Evolutionary conservation across 1,140 invertebrate genomes (phyloP).

Genomic region (Tribolium castaneum): DNA sequence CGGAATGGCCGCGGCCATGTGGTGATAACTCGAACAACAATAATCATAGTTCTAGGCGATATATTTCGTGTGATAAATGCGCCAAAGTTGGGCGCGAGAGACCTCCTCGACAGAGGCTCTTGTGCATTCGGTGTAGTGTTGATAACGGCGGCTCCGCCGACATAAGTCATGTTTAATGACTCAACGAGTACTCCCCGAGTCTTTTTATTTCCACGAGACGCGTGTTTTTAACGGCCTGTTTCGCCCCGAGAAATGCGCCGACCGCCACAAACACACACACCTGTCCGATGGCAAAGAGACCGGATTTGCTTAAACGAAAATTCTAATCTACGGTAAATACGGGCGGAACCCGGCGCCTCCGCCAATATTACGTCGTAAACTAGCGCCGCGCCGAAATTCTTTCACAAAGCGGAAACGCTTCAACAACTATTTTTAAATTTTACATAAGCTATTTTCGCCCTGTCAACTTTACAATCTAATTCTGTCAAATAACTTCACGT

Average conservation of each 20-base stretch:
- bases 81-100: not conserved
- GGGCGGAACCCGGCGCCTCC: slow-evolving; percentile 30
- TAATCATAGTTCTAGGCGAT: slow-evolving; percentile 45
- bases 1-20: not conserved
- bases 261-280: not conserved
- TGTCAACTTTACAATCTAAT: not conserved
- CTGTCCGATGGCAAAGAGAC: not conserved
- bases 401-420: not conserved
- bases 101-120: slow-evolving; percentile 14
- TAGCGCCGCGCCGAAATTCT: not conserved
- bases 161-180: slow-evolving; percentile 45
- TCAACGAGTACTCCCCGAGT: slow-evolving; percentile 24
- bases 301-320: not conserved
- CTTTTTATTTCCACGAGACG: slow-evolving; percentile 40
- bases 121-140: slow-evolving; percentile 45
- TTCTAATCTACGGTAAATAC: slow-evolving; percentile 24
- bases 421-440: not conserved
- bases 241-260: not conserved
- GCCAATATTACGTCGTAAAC: slow-evolving; percentile 26
- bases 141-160: slow-evolving; percentile 35
- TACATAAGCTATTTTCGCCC: not conserved
- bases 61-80: slow-evolving; percentile 44
- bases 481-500: not conserved
- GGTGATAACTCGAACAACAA: slow-evolving; percentile 37
- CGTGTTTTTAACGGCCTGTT: slow-evolving; percentile 39